Percentiles rank a stretch among this genome's conserved stretches.
Conservation (phyloP, 1,140 invertebrate species). For the Aricia agestis region DNA sequence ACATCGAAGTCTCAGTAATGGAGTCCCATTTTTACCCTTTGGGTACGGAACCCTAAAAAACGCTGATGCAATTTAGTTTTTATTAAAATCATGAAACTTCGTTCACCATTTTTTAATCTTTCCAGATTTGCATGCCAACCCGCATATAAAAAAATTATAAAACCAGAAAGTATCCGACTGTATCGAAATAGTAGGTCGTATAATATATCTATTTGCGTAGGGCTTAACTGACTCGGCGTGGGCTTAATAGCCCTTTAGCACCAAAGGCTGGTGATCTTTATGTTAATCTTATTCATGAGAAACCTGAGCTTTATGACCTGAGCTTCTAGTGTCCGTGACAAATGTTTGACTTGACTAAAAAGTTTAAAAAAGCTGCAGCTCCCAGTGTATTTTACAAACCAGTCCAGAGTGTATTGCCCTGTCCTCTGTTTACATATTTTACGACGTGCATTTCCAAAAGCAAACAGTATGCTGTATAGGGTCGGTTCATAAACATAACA, state of each 20-base stretch:
- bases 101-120: too few relatives aligned
- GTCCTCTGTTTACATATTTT: not conserved
- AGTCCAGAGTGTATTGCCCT: not conserved
- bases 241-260: not conserved
- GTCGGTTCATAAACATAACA: too few relatives aligned
- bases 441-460: not conserved
- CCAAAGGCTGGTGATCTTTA: not conserved
- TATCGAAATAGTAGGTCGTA: not conserved
- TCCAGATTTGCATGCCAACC: too few relatives aligned
- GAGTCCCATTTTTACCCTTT: too few relatives aligned
- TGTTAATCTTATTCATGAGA: conserved; percentile 3
- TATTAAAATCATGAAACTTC: too few relatives aligned
- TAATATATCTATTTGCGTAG: not conserved
- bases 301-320: not conserved
- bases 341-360: not conserved
- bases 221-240: not conserved
- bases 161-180: not conserved
- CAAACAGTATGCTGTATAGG: not conserved
- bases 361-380: not conserved
- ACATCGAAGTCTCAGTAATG: too few relatives aligned
- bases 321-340: not conserved
- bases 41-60: too few relatives aligned
- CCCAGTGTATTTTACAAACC: not conserved
- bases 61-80: too few relatives aligned
- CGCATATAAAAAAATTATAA: too few relatives aligned